phyloP scores from a whole-genome alignment of 2,797 vertebrate genomes.

The Sebastes taczanowskii region DNA sequence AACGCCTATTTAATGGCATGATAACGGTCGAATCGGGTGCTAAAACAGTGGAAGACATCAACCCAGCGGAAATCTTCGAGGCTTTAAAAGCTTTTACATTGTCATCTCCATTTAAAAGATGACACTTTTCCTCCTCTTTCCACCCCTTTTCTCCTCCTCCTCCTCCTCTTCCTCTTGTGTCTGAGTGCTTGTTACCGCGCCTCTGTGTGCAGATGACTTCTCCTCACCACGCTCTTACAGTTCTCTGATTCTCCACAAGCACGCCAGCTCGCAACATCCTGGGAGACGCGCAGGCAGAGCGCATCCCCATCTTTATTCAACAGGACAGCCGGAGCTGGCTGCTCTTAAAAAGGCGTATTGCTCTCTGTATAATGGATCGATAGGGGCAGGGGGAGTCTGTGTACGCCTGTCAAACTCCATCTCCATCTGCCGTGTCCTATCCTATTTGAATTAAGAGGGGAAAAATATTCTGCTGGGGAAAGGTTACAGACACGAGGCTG shows the following conservation, averaged over 20 bases:
- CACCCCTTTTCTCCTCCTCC: background rate
- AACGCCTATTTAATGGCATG: no score
- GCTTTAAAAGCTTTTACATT: background rate
- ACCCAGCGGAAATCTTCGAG: background rate
- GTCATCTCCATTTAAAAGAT: background rate
- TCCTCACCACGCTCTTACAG: slow-evolving; percentile 29
- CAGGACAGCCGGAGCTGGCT: slow-evolving; percentile 38
- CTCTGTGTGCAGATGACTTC: slow-evolving; percentile 20
- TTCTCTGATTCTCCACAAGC: slow-evolving; percentile 22
- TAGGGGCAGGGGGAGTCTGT: slow-evolving; percentile 25
- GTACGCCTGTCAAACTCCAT: slow-evolving; percentile 61
- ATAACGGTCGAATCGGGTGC: no score
- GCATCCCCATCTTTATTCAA: slow-evolving; percentile 60
- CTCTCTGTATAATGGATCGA: slow-evolving; percentile 59
- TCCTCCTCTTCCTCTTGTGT: background rate
- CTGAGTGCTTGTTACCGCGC: background rate
- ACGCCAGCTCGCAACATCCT: background rate
- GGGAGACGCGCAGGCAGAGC: background rate
- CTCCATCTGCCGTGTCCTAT: slow-evolving; percentile 30
- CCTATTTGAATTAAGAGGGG: slow-evolving; percentile 27
- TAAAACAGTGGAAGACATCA: background rate
- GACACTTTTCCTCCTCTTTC: background rate
- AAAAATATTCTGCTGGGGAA: slow-evolving; percentile 35
- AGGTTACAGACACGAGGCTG: slow-evolving; percentile 50
- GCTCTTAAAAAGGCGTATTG: slow-evolving; percentile 48